Evolutionary conservation across 2,888 invertebrate species (phyloP).

Genomic region (Heteromyza rotundicornis): DNA sequence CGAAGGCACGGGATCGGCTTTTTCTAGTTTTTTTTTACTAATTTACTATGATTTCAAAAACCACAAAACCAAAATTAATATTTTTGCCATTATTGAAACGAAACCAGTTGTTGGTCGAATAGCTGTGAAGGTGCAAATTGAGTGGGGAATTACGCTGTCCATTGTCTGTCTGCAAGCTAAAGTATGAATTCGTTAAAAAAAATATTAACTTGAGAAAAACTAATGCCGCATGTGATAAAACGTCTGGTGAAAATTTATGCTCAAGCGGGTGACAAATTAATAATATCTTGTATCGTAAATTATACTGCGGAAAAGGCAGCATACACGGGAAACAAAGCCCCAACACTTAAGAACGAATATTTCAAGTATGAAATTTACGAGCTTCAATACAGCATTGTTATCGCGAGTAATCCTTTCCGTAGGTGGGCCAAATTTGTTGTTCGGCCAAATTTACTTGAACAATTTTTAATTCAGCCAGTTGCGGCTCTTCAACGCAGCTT

Average conservation of each 20-base stretch:
- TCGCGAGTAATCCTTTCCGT: not conserved
- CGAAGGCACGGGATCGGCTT: too few species aligned
- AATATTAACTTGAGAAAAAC: too few species aligned
- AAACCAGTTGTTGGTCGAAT: too few species aligned
- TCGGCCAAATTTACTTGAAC: not conserved
- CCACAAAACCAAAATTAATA: too few species aligned
- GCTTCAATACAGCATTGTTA: not conserved
- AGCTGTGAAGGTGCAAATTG: too few species aligned
- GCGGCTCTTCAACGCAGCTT: not conserved
- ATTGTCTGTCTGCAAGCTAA: too few species aligned
- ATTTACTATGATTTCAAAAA: too few species aligned
- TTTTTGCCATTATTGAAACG: too few species aligned
- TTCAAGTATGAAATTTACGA: not conserved
- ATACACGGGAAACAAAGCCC: too few species aligned
- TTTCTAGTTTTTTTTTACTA: too few species aligned
- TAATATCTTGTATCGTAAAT: constrained; percentile 55
- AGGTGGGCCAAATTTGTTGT: not conserved
- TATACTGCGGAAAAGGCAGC: constrained; percentile 11
- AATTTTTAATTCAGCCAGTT: not conserved
- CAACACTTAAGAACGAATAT: not conserved
- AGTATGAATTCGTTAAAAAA: too few species aligned
- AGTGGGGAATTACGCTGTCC: too few species aligned
- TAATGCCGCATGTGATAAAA: not conserved
- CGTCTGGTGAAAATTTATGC: constrained; percentile 23
- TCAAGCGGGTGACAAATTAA: constrained; percentile 48